These are phyloP conservation scores for Parazoanthus darwini DNA, from an alignment of 92 coral and sea anemone species.

Conservation along the genomic window DNA sequence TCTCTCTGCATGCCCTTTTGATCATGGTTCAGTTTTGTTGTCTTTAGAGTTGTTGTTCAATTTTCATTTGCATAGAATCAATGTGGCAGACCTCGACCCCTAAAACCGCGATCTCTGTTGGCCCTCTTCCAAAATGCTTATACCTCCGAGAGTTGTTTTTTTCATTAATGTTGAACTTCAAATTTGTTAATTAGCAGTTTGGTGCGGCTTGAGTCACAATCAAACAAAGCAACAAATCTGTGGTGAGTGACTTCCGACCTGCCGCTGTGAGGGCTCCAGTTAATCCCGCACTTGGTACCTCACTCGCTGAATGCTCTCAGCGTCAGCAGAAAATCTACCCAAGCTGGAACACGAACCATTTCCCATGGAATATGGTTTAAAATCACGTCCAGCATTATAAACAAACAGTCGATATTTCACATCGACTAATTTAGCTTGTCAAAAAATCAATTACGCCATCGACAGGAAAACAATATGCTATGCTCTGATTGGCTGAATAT, in stretches of 20 bases:
- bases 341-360: background rate
- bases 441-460: constrained; percentile 71
- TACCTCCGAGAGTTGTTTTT: background rate
- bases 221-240: background rate
- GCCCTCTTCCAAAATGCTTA: background rate
- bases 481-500: constrained; percentile 69
- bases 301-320: background rate
- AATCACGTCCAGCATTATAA: background rate
- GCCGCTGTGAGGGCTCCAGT: background rate
- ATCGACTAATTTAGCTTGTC: constrained; percentile 61
- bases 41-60: background rate
- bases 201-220: background rate
- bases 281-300: background rate
- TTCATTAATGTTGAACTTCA: background rate
- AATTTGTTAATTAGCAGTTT: background rate
- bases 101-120: background rate
- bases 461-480: constrained; percentile 38
- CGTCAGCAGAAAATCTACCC: background rate
- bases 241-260: background rate
- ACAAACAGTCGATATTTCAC: constrained; percentile 1
- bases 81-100: too few relatives aligned
- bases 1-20: background rate
- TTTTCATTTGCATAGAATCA: too few relatives aligned
- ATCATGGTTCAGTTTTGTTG: background rate
- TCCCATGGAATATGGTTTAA: background rate